Evolutionary conservation across 53 echinoderm and acorn worm genomes (phyloP).

Genomic region (Mesocentrotus franciscanus): DNA sequence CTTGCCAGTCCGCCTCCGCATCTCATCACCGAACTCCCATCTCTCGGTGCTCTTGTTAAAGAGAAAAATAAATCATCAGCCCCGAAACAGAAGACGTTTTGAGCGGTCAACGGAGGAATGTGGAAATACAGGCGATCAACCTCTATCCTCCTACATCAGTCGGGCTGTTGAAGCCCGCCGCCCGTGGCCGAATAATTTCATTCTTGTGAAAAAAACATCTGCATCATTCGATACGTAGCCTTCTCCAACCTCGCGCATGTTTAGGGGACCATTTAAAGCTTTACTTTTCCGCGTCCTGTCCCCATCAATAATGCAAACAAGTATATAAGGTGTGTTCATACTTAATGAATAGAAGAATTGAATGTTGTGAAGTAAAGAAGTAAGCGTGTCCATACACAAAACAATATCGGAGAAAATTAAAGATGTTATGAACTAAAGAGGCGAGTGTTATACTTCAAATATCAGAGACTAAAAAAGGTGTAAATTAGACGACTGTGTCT

Average conservation of each 20-base stretch:
- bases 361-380: not conserved
- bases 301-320: not conserved
- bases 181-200: not conserved
- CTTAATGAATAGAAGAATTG: not conserved
- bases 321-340: not conserved
- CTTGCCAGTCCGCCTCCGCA: not conserved
- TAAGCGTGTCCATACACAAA: not conserved
- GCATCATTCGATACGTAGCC: slow-evolving; percentile 19
- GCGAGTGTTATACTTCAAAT: too few relatives aligned
- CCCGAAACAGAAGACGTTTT: not conserved
- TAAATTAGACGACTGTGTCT: too few relatives aligned
- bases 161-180: not conserved
- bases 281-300: not conserved
- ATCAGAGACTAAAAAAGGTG: too few relatives aligned
- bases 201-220: slow-evolving; percentile 46
- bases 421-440: too few relatives aligned
- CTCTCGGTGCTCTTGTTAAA: not conserved
- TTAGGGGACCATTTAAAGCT: not conserved
- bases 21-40: not conserved
- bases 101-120: not conserved
- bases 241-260: not conserved
- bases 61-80: not conserved
- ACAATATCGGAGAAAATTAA: not conserved
- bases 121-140: not conserved
- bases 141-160: not conserved